These are phyloP conservation scores for Hirtodrosophila confusa DNA, from an alignment of 2,888 invertebrate genomes.

Conservation along the genomic window DNA sequence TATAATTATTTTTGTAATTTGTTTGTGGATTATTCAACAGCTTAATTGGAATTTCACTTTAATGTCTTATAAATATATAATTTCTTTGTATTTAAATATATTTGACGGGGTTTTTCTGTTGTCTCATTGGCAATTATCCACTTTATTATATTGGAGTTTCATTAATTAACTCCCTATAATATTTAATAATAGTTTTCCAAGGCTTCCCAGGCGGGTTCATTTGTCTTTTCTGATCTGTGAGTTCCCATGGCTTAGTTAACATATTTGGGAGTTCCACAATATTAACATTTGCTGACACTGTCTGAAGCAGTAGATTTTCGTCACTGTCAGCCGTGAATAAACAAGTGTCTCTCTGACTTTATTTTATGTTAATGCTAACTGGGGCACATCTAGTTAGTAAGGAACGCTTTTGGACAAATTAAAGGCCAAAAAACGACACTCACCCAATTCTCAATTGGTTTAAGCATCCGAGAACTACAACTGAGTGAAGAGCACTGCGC, in stretches of 20 bases:
- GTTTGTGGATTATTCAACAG: background rate
- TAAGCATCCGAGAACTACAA: too few relatives aligned
- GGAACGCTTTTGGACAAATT: background rate
- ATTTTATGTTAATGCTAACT: background rate
- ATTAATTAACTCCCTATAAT: background rate
- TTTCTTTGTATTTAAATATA: constrained; percentile 10
- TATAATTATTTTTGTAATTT: background rate
- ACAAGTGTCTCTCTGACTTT: constrained; percentile 21
- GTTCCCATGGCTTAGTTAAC: constrained; percentile 21
- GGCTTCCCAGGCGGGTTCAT: constrained; percentile 11
- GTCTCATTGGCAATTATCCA: constrained; percentile 6
- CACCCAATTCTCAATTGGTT: too few relatives aligned
- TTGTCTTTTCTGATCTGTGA: constrained; percentile 8
- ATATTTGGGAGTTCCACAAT: constrained; percentile 18
- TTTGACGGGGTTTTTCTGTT: constrained; percentile 11
- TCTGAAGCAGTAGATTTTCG: constrained; percentile 15
- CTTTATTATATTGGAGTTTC: background rate
- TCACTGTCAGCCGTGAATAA: constrained; percentile 35
- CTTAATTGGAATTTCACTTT: background rate
- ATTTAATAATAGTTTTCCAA: background rate
- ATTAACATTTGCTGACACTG: constrained; percentile 29
- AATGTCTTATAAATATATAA: background rate
- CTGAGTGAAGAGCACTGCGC: too few relatives aligned
- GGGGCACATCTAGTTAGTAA: background rate
- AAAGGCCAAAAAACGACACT: too few relatives aligned